These are phyloP conservation scores for Anniella stebbinsi DNA, from an alignment of 2,797 vertebrate genomes.

Conservation along the genomic window DNA sequence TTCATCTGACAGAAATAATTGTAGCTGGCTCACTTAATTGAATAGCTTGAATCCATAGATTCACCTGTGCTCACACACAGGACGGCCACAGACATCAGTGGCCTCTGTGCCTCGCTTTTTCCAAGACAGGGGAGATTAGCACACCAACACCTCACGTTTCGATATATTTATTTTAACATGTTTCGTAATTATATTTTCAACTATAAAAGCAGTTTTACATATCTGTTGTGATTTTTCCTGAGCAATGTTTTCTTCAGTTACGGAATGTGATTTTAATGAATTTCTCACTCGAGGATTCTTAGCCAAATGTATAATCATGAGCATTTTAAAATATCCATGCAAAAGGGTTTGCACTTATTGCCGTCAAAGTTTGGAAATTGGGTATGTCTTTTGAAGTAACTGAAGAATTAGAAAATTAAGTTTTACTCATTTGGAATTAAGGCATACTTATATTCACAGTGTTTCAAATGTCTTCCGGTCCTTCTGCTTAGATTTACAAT, in stretches of 20 bases:
- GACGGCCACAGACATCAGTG: background rate
- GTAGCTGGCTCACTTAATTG: background rate
- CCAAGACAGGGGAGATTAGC: background rate
- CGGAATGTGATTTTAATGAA: background rate
- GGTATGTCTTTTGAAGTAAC: background rate
- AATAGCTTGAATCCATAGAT: background rate
- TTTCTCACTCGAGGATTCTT: background rate
- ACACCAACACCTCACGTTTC: background rate
- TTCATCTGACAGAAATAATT: background rate
- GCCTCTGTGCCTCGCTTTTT: background rate
- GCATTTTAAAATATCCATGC: background rate
- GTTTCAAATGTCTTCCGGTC: background rate
- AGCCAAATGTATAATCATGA: background rate
- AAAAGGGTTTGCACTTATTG: background rate
- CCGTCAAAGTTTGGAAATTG: background rate
- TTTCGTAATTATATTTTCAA: background rate
- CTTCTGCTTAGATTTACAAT: background rate
- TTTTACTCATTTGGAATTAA: background rate
- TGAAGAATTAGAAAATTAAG: background rate
- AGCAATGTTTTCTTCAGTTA: background rate
- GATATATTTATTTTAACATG: background rate
- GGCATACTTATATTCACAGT: background rate
- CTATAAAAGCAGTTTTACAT: background rate
- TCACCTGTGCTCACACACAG: background rate
- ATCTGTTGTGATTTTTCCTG: background rate